Evolutionary conservation across 2,113 vertebrate genomes (phyloP).

Genomic region (Equus quagga): DNA sequence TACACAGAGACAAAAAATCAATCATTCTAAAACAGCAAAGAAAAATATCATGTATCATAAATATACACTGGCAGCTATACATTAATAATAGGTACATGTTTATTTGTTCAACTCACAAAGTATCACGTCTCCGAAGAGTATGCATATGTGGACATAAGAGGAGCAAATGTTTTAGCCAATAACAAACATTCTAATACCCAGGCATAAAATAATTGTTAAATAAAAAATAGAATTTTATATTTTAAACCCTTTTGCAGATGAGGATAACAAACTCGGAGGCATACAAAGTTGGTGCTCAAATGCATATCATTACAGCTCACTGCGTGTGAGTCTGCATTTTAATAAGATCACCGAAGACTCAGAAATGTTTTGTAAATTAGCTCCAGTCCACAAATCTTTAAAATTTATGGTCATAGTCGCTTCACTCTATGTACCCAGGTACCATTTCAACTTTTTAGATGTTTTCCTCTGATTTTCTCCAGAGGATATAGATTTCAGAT

Average conservation of each 20-base stretch:
- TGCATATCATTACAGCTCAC: slow-evolving; percentile 34
- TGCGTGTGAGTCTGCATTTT: slow-evolving; percentile 63
- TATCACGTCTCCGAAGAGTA: neutral
- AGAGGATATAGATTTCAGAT: slow-evolving; percentile 38
- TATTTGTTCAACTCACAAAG: slow-evolving; percentile 66
- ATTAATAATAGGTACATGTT: slow-evolving; percentile 68
- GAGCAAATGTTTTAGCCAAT: slow-evolving; percentile 7
- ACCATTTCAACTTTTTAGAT: slow-evolving; percentile 45
- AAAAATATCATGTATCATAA: slow-evolving; percentile 77
- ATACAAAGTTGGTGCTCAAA: slow-evolving; percentile 38
- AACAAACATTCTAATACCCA: neutral
- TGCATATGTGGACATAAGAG: neutral
- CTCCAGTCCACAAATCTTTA: slow-evolving; percentile 63
- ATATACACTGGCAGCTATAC: slow-evolving; percentile 62
- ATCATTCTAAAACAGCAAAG: slow-evolving; percentile 79
- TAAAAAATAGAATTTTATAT: slow-evolving; percentile 2
- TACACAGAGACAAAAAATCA: slow-evolving; percentile 75
- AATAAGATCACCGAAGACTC: slow-evolving; percentile 66
- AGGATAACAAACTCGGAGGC: neutral
- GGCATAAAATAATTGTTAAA: slow-evolving; percentile 60
- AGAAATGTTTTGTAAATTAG: slow-evolving; percentile 67
- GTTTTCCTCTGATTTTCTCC: slow-evolving; percentile 40
- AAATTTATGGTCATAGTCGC: slow-evolving; percentile 43
- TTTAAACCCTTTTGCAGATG: slow-evolving; percentile 34
- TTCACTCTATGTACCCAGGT: slow-evolving; percentile 34